Percentiles rank a stretch among this genome's conserved stretches.
phyloP scores from a whole-genome alignment of 2,113 vertebrate genomes.

The Turdus rufiventris region DNA sequence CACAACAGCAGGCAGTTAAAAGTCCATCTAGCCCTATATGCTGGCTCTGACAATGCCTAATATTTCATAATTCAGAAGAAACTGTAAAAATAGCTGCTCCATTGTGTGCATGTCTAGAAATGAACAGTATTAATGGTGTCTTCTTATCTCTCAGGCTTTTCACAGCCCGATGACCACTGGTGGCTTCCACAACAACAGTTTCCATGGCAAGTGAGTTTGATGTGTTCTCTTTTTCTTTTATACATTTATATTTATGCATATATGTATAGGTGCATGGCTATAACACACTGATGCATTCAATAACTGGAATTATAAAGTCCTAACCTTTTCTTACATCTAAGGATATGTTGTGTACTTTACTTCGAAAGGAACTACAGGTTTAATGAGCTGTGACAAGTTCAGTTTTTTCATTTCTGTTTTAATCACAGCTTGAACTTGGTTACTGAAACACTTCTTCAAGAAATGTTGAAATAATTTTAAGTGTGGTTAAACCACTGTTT shows the following conservation, averaged over 20 bases:
- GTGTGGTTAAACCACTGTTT: background rate
- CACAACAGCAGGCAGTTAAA: conserved; percentile 30
- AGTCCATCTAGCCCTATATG: conserved; percentile 1
- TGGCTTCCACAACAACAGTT: background rate
- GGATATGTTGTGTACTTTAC: background rate
- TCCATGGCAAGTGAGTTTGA: background rate
- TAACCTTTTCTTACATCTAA: background rate
- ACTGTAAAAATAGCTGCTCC: background rate
- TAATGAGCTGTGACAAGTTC: background rate
- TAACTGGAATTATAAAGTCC: background rate
- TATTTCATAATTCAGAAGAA: conserved; percentile 33
- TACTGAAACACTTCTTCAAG: background rate
- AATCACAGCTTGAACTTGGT: background rate
- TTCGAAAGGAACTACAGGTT: background rate
- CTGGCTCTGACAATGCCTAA: conserved; percentile 8
- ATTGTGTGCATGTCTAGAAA: background rate
- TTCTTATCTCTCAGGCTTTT: background rate
- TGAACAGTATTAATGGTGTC: background rate
- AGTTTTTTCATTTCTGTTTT: background rate
- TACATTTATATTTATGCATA: background rate
- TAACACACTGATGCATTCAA: background rate
- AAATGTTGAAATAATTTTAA: background rate
- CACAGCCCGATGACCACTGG: background rate
- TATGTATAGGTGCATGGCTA: background rate
- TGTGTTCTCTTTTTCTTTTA: background rate